These are phyloP conservation scores for Polymixis lichenea DNA, from an alignment of 2,888 invertebrate genomes.

Conservation along the genomic window DNA sequence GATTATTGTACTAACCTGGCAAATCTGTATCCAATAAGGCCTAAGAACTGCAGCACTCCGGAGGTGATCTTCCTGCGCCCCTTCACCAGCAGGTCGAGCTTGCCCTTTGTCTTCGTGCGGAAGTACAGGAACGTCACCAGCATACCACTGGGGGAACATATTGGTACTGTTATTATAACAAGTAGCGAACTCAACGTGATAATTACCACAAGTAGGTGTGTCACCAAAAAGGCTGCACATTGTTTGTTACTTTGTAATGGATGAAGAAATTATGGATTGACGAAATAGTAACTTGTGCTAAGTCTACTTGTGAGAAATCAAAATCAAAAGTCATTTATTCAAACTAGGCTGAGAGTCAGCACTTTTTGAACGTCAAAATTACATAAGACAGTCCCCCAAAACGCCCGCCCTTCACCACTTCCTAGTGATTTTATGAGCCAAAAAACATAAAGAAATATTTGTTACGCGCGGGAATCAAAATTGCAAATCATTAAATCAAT, in stretches of 20 bases:
- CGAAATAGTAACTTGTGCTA: neutral
- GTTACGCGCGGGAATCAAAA: neutral
- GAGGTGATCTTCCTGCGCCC: conserved; percentile 92
- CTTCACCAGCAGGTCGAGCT: conserved; percentile 92
- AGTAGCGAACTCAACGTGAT: neutral
- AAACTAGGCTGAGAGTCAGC: no score
- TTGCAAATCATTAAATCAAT: neutral
- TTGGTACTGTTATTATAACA: neutral
- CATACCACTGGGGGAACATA: conserved; percentile 92
- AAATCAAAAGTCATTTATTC: no score
- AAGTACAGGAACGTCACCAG: conserved; percentile 96
- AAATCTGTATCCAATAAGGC: conserved; percentile 94
- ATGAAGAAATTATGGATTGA: no score
- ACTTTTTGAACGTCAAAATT: no score
- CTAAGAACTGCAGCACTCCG: conserved; percentile 93
- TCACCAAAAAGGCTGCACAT: neutral
- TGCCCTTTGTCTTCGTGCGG: conserved; percentile 94
- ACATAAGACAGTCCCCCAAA: no score
- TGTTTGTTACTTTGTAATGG: no score
- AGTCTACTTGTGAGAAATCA: neutral
- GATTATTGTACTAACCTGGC: conserved; percentile 89
- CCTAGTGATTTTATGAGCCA: neutral
- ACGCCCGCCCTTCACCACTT: no score
- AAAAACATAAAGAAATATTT: neutral
- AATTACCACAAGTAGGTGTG: neutral